These are phyloP conservation scores for Psittacula echo DNA, from an alignment of 2,797 vertebrate species.

Conservation along the genomic window DNA sequence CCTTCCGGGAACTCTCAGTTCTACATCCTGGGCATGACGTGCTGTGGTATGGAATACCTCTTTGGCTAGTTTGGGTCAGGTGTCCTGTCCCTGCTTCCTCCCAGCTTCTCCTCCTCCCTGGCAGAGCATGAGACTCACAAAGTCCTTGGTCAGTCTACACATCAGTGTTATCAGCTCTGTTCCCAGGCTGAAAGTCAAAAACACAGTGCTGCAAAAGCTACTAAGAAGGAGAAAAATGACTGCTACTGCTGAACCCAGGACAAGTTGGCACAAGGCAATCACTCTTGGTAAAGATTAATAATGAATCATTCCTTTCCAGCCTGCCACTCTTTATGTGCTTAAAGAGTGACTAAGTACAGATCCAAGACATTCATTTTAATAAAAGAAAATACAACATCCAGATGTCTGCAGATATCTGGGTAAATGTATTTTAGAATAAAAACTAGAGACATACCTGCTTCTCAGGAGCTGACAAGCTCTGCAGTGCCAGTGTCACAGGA, in stretches of 20 bases:
- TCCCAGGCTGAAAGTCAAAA: too few relatives aligned
- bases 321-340: not conserved
- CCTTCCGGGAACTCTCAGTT: too few relatives aligned
- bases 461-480: not conserved
- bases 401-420: not conserved
- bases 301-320: not conserved
- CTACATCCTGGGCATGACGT: too few relatives aligned
- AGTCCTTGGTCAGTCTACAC: too few relatives aligned
- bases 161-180: too few relatives aligned
- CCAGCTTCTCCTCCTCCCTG: too few relatives aligned
- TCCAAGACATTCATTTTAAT: not conserved
- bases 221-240: too few relatives aligned
- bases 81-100: too few relatives aligned
- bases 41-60: too few relatives aligned
- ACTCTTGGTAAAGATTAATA: not conserved
- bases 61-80: too few relatives aligned
- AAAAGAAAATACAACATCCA: not conserved
- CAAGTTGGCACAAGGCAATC: not conserved
- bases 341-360: not conserved
- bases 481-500: rapidly evolving
- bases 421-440: not conserved
- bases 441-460: not conserved
- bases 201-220: too few relatives aligned
- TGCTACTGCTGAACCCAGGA: not conserved
- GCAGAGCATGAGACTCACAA: too few relatives aligned